Evolutionary conservation across 1,140 invertebrate genomes (phyloP).

Genomic region (Ceratoteleas bidentatus): DNA sequence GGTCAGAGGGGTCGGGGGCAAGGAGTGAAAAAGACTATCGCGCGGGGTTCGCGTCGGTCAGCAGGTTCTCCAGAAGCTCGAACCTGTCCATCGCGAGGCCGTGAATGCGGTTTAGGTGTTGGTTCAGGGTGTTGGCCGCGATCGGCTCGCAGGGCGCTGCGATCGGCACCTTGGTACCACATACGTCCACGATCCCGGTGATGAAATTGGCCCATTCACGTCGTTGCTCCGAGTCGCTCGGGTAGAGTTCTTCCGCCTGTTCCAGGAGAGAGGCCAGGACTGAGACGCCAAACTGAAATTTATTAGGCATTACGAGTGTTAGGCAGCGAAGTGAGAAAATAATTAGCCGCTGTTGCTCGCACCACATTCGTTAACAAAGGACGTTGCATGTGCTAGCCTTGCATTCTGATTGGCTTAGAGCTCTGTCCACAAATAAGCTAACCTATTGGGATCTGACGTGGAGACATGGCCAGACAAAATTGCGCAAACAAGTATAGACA

Average conservation of each 20-base stretch:
- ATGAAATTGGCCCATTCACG: constrained; percentile 77
- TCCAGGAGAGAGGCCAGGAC: constrained; percentile 76
- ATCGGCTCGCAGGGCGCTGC: constrained; percentile 75
- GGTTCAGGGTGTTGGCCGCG: constrained; percentile 72
- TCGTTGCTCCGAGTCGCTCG: constrained; percentile 43
- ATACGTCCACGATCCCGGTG: constrained; percentile 68
- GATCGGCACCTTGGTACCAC: constrained; percentile 67
- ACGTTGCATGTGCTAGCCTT: no score
- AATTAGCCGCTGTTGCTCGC: no score
- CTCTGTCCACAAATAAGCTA: no score
- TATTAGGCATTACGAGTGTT: no score
- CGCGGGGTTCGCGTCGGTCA: constrained; percentile 76
- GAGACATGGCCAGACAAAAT: no score
- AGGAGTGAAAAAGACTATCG: constrained; percentile 69
- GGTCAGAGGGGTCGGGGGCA: neutral
- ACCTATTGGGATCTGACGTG: no score
- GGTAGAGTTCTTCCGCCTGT: constrained; percentile 73
- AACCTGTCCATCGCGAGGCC: constrained; percentile 72
- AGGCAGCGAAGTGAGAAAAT: no score
- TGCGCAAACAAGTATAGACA: no score
- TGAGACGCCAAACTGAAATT: constrained; percentile 78
- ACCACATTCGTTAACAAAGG: no score
- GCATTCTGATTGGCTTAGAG: no score
- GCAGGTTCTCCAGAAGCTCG: constrained; percentile 71
- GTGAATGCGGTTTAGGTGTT: constrained; percentile 74